Percentiles rank a stretch among this genome's conserved stretches.
Evolutionary conservation across 2,113 vertebrate genomes (phyloP).

Genomic region (Orientallactaga bullata): DNA sequence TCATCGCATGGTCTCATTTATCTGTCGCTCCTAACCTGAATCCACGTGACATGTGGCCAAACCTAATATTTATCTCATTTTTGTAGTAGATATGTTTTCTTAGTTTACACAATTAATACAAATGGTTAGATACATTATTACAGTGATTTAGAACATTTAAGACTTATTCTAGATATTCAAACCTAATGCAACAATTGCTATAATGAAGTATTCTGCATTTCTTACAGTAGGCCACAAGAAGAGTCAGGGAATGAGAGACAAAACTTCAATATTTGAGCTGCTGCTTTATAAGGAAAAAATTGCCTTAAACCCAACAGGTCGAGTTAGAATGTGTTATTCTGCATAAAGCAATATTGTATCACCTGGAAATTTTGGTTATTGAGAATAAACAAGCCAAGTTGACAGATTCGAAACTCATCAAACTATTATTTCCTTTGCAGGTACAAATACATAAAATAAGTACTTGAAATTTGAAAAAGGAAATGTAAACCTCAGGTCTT

Average conservation of each 20-base stretch:
- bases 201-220: neutral
- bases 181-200: neutral
- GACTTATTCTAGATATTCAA: neutral
- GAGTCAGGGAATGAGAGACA: neutral
- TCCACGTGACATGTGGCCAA: no score
- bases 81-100: neutral
- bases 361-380: slow-evolving; percentile 1
- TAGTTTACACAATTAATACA: neutral
- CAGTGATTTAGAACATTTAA: neutral
- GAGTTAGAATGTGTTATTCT: neutral
- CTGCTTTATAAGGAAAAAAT: neutral
- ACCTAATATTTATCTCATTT: neutral
- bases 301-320: neutral
- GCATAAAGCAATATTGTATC: neutral
- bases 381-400: neutral
- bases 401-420: neutral
- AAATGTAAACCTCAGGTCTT: neutral
- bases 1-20: no score
- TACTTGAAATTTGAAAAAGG: neutral
- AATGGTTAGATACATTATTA: neutral
- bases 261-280: neutral
- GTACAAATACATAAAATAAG: neutral
- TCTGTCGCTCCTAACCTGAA: no score
- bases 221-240: neutral
- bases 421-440: neutral